These are phyloP conservation scores for Leptinotarsa juncta DNA, from an alignment of 2,888 invertebrate genomes.

Conservation along the genomic window DNA sequence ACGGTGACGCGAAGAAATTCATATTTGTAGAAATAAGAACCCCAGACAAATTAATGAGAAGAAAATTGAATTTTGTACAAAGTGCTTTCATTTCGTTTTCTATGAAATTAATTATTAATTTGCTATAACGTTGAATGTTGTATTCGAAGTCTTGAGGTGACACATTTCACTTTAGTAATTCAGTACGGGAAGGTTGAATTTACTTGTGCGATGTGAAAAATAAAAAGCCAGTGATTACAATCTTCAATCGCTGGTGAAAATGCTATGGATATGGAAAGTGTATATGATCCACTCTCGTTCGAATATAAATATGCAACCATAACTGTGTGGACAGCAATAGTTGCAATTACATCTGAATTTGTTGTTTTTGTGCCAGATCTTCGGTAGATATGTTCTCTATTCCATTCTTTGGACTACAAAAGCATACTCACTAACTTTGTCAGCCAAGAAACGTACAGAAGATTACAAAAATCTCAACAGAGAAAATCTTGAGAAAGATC, in stretches of 20 bases:
- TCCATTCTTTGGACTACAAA: too few relatives aligned
- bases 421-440: too few relatives aligned
- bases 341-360: too few relatives aligned
- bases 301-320: too few relatives aligned
- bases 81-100: slow-evolving; percentile 41
- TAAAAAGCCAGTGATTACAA: neutral
- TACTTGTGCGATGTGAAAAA: neutral
- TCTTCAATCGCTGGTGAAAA: neutral
- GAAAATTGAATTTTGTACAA: slow-evolving; percentile 38
- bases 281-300: too few relatives aligned
- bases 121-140: slow-evolving; percentile 23
- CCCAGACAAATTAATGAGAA: slow-evolving; percentile 39
- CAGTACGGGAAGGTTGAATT: neutral
- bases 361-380: too few relatives aligned
- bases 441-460: too few relatives aligned
- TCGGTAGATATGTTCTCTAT: too few relatives aligned
- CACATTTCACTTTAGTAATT: slow-evolving; percentile 24
- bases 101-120: slow-evolving; percentile 36
- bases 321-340: too few relatives aligned
- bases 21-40: slow-evolving; percentile 40
- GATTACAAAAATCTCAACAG: too few relatives aligned
- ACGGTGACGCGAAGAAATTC: slow-evolving; percentile 36
- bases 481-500: too few relatives aligned
- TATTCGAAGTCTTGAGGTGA: slow-evolving; percentile 27
- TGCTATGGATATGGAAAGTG: too few relatives aligned